Base-by-base conservation (phyloP, 2,888 invertebrate species). In the Hydrotaea cyrtoneurina region DNA sequence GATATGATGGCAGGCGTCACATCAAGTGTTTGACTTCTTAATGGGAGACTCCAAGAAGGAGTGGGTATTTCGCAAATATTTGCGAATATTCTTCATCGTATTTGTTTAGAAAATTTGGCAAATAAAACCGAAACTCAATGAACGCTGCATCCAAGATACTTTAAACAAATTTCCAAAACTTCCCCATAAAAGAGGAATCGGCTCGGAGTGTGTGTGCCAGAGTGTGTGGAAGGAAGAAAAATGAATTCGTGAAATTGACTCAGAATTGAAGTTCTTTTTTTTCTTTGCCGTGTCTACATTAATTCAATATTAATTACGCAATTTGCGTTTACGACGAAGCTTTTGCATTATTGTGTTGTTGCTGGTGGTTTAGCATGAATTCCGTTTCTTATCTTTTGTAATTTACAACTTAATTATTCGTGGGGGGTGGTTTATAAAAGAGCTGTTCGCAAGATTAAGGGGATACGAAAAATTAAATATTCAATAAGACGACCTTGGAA, bases 1-100 rank as follows among this genome's bases (percentile, higher is more conserved):
- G 3, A 31, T 31, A 31, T 31, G 31, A 31, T 36, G 31, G 17
- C 36, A 57, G 17, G 21, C 15, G 17, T 2, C 66, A 59, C 62
- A 62, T 13, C 39, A 74, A 74, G 59, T 74, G 74, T 46, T 73
- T 59, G 74, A 74, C 74, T 74, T 74, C 26, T 23, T 43, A 64
- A 59, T 39, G 59, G 57, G 57, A 57, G 19, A 8, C 19, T 46
- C 46, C 21, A 15, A 4, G 7, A 31, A 31, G 15, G 31, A 46
- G 69, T 69, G 69, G 46, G 26, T 62, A 62, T 31, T 31, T 66
- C 15, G 23, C 39, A 69, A 69, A 69, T 69, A 69, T 69, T 69
- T 69, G 21, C 15, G 46, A 23, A 69, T 21, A 62, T 36, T 62
- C 31, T 7, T 5, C 3, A 36, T 11, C 17, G 31, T 62, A 62